Conservation (phyloP, 2,113 vertebrate genomes). For the Sinocyclocheilus anophthalmus region DNA sequence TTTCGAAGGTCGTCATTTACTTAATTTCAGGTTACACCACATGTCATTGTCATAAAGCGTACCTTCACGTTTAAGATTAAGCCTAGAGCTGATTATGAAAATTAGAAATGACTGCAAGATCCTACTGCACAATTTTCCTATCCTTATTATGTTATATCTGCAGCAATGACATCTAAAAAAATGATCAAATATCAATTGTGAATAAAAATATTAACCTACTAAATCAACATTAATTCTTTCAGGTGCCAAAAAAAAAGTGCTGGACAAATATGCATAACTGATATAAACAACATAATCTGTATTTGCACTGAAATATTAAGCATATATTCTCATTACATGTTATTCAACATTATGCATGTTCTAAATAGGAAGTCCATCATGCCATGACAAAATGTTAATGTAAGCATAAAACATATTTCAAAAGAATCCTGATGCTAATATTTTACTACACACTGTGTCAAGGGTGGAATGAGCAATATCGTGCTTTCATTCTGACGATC, state of each 20-base stretch:
- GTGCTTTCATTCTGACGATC: slow-evolving; percentile 31
- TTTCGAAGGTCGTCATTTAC: neutral
- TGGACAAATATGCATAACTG: slow-evolving; percentile 71
- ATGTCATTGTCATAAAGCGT: slow-evolving; percentile 1
- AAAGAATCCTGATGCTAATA: slow-evolving; percentile 37
- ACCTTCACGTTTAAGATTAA: slow-evolving; percentile 4
- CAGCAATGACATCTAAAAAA: slow-evolving; percentile 70
- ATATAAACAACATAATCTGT: slow-evolving; percentile 47
- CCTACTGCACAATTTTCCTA: slow-evolving; percentile 70
- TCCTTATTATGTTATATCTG: slow-evolving; percentile 73
- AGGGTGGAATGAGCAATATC: slow-evolving; percentile 15
- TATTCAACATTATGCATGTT: slow-evolving; percentile 8
- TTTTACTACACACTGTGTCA: slow-evolving; percentile 37
- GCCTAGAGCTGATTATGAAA: neutral
- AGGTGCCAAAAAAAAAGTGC: slow-evolving; percentile 63
- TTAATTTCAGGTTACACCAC: neutral
- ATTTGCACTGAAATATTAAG: slow-evolving; percentile 61
- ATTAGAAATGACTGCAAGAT: slow-evolving; percentile 30
- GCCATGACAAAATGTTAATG: slow-evolving; percentile 12
- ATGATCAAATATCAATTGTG: slow-evolving; percentile 45
- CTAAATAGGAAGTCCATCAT: slow-evolving; percentile 36
- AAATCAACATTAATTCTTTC: slow-evolving; percentile 62
- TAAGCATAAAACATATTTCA: slow-evolving; percentile 38
- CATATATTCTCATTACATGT: neutral
- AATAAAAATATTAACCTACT: slow-evolving; percentile 63